Evolutionary conservation across 1,140 invertebrate species (phyloP), one percentile per base, ranked within the genome.

Genomic region (Drosophila parabipectinata): DNA sequence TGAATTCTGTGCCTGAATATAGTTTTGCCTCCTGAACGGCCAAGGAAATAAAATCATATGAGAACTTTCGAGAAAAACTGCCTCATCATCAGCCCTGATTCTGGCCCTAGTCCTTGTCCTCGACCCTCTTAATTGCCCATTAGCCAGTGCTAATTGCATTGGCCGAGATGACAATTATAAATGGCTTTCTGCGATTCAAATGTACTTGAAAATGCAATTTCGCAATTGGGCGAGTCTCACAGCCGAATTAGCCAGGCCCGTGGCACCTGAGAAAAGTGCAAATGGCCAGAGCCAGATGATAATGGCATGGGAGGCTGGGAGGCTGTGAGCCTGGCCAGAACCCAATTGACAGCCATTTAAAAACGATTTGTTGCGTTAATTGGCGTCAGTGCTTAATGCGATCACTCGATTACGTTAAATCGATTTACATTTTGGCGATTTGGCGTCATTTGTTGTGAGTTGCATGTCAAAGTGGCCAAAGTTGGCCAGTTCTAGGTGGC

Each of bases 111-210:
- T 30, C 54, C 28, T n/a, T 26, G 54, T 60, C 54, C 34, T 34
- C 63, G 14, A 53, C 12, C 37, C 41, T 61, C 39, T 54, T 79
- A 83, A 88, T 83, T 83, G 75, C 50, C 75, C 83, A 87, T 85
- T 88, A 88, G 79, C 59, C 68, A 83, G 72, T 63, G 67, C 67
- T 88, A 88, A 88, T 87, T 89, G 83, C 83, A 88, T 83, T 83
- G 69, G 48, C 77, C 45, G 67, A 77, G 60, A 83, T 87, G 83
- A 87, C 83, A 88, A 73, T 88, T 88, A 87, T 87, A 88, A 87
- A 87, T 88, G 68, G 67, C 83, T 79, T 79, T 78, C 69, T 67
- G 61, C 71, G 28, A 32, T 39, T 50, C 59, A 30, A 52, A 52
- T 74, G 72, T 67, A 72, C 72, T 75, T 59, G 54, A 67, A 76